phyloP scores from a whole-genome alignment of 2,888 invertebrate genomes.

The Tetragnatha montana region DNA sequence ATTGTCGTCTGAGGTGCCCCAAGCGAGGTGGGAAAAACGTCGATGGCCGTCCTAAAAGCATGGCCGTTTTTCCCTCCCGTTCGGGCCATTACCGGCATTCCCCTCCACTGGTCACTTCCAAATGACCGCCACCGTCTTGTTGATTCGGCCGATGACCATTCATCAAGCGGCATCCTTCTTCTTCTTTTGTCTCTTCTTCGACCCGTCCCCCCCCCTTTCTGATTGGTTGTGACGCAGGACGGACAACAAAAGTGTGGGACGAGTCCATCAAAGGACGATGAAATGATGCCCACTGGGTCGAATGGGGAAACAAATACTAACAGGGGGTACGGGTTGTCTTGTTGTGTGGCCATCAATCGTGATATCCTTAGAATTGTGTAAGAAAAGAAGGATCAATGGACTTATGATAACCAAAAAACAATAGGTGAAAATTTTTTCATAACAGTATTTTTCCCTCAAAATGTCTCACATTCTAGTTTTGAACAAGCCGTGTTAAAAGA shows the following conservation, averaged over 20 bases:
- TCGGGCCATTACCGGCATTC: slow-evolving; percentile 58
- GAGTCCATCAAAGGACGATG: no score
- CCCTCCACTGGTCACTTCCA: slow-evolving; percentile 46
- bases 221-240: not conserved
- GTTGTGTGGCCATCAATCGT: no score
- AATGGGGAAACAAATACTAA: no score
- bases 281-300: no score
- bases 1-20: not conserved
- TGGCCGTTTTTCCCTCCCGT: slow-evolving; percentile 35
- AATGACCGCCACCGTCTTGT: slow-evolving; percentile 59
- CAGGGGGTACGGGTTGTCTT: no score
- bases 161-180: not conserved
- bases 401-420: no score
- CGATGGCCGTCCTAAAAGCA: slow-evolving; percentile 39
- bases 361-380: no score
- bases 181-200: slow-evolving; percentile 1
- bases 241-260: not conserved
- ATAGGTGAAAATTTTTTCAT: no score
- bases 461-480: no score
- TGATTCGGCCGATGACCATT: slow-evolving; percentile 33
- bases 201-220: not conserved
- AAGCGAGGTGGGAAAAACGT: slow-evolving; percentile 25
- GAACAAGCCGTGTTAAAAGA: no score
- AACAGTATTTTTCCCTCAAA: no score
- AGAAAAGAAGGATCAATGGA: no score